A percentile compares a stretch with the other conserved stretches of the same genome.
phyloP scores from a whole-genome alignment of 2,797 vertebrate genomes.

The Sarcoramphus papa region DNA sequence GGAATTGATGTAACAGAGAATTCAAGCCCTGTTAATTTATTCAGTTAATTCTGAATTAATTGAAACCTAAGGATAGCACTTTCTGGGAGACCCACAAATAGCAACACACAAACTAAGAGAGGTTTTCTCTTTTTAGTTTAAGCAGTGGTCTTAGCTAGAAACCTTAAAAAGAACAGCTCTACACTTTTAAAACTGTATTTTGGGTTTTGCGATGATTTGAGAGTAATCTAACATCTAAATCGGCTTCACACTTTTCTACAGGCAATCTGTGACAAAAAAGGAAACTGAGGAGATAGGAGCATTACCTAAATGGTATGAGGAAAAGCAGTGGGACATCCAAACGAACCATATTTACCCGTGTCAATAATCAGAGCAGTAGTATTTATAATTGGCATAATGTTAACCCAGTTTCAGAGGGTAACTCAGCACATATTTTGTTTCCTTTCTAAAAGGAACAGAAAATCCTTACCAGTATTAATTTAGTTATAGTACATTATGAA shows the following conservation, averaged over 20 bases:
- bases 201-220: background rate
- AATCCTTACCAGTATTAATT: background rate
- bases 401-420: background rate
- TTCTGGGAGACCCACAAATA: background rate
- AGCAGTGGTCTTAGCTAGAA: background rate
- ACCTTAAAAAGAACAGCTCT: background rate
- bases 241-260: background rate
- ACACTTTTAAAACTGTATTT: background rate
- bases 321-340: background rate
- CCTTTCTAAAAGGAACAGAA: background rate
- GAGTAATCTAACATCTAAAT: background rate
- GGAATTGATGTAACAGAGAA: background rate
- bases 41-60: background rate
- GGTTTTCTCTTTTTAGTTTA: background rate
- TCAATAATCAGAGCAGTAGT: background rate
- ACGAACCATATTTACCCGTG: background rate
- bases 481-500: background rate
- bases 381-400: background rate
- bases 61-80: background rate
- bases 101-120: background rate
- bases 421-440: background rate
- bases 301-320: background rate
- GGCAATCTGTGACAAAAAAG: background rate
- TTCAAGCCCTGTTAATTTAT: background rate
- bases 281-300: background rate